phyloP scores from a whole-genome alignment of 1,140 invertebrate genomes.

The Drosophila gunungcola region DNA sequence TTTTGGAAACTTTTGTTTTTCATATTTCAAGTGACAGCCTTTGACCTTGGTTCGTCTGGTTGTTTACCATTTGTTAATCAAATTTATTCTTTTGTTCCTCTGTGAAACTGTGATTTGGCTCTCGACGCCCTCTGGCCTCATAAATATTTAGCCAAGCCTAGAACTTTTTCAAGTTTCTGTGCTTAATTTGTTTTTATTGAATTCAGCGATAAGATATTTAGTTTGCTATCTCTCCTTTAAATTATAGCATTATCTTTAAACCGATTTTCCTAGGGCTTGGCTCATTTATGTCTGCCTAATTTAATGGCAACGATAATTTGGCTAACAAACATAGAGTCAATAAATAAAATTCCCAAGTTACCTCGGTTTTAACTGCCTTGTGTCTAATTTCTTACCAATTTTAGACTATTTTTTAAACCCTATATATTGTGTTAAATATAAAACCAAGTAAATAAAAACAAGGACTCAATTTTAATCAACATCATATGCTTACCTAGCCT shows the following conservation, averaged over 20 bases:
- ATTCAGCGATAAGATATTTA: slow-evolving; percentile 37
- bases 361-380: slow-evolving; percentile 1
- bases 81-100: slow-evolving; percentile 51
- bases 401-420: background rate
- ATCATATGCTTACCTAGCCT: too few species aligned
- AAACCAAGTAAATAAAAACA: background rate
- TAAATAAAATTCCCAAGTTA: slow-evolving; percentile 14
- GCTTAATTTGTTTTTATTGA: slow-evolving; percentile 28
- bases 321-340: slow-evolving; percentile 2
- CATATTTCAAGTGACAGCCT: slow-evolving; percentile 26
- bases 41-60: slow-evolving; percentile 39
- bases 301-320: slow-evolving; percentile 22
- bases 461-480: too few species aligned
- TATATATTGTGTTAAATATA: background rate
- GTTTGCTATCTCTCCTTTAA: slow-evolving; percentile 22
- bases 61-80: slow-evolving; percentile 28
- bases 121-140: slow-evolving; percentile 11
- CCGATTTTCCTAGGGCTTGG: slow-evolving; percentile 14
- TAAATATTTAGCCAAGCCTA: slow-evolving; percentile 40
- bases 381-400: slow-evolving; percentile 5
- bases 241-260: slow-evolving; percentile 25
- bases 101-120: slow-evolving; percentile 22
- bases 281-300: slow-evolving; percentile 5
- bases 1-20: slow-evolving; percentile 33
- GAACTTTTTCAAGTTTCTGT: slow-evolving; percentile 13